Percentiles rank a stretch among this genome's conserved stretches.
phyloP scores from a whole-genome alignment of 1,140 invertebrate genomes.

The Drosophila pseudoobscura region DNA sequence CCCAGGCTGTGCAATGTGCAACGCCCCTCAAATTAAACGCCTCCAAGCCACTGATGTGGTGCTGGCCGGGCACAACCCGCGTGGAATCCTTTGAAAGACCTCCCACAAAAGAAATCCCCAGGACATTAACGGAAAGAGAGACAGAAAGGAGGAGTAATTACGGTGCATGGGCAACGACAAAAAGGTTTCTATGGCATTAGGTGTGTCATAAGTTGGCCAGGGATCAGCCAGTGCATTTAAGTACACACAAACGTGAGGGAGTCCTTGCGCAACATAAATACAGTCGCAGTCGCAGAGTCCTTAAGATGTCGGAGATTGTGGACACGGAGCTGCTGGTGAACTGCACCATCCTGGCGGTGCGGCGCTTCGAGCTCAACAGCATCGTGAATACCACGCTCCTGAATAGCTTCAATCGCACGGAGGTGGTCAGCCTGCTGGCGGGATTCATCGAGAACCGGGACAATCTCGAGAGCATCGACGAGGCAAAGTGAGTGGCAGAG shows the following conservation, averaged over 20 bases:
- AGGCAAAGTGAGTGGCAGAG: conserved; percentile 72
- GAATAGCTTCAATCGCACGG: conserved; percentile 71
- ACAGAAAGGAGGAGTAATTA: conserved; percentile 31
- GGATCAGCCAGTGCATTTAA: conserved; percentile 17
- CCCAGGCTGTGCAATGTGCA: not conserved
- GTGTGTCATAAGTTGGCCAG: conserved; percentile 46
- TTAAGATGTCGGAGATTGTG: conserved; percentile 77
- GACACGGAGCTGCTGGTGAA: conserved; percentile 80
- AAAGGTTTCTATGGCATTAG: conserved; percentile 52
- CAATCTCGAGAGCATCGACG: conserved; percentile 76
- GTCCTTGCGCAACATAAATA: conserved; percentile 43
- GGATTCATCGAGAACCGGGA: conserved; percentile 80
- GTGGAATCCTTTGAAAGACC: conserved; percentile 12
- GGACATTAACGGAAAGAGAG: not conserved
- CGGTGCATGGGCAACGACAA: conserved; percentile 33
- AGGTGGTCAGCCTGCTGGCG: conserved; percentile 72
- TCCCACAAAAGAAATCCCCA: conserved; percentile 4
- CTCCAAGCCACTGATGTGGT: not conserved
- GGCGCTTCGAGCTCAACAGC: conserved; percentile 72
- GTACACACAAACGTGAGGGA: no score
- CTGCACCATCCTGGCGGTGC: conserved; percentile 79
- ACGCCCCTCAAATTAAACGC: conserved; percentile 12
- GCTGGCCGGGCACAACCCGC: not conserved
- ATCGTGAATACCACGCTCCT: conserved; percentile 75
- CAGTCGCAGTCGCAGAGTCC: not conserved